Percentiles rank a stretch among this genome's conserved stretches.
These are phyloP conservation scores for Trichogramma dendrolimi DNA, from an alignment of 2,888 invertebrate genomes.

Conservation along the genomic window DNA sequence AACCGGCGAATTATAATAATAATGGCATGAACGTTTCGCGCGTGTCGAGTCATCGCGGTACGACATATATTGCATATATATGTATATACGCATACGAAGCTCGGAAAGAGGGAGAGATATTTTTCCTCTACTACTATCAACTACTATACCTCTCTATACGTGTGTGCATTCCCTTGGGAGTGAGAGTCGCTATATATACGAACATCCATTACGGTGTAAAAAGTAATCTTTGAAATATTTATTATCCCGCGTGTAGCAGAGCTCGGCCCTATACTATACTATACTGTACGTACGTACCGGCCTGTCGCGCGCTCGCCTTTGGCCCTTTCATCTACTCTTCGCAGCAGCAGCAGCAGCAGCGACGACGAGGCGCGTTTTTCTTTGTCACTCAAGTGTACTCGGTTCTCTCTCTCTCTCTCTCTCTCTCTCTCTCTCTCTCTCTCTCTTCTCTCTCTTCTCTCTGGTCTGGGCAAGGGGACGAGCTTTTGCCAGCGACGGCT, in stretches of 20 bases:
- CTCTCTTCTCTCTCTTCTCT: background rate
- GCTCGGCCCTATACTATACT: too few species aligned
- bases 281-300: too few species aligned
- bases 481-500: background rate
- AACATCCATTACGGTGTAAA: background rate
- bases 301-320: too few species aligned
- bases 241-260: background rate
- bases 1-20: too few species aligned
- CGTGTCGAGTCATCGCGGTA: background rate
- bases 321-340: conserved; percentile 5
- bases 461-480: background rate
- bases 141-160: too few species aligned
- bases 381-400: conserved; percentile 21
- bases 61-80: background rate
- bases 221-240: conserved; percentile 15
- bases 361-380: background rate
- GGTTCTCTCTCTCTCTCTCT: conserved; percentile 10
- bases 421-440: background rate
- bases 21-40: background rate
- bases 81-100: background rate
- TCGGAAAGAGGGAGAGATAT: background rate
- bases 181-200: too few species aligned
- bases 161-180: too few species aligned
- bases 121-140: background rate
- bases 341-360: background rate